Base-by-base conservation (phyloP, 2,113 vertebrate genomes). In the Melierax canorus region DNA sequence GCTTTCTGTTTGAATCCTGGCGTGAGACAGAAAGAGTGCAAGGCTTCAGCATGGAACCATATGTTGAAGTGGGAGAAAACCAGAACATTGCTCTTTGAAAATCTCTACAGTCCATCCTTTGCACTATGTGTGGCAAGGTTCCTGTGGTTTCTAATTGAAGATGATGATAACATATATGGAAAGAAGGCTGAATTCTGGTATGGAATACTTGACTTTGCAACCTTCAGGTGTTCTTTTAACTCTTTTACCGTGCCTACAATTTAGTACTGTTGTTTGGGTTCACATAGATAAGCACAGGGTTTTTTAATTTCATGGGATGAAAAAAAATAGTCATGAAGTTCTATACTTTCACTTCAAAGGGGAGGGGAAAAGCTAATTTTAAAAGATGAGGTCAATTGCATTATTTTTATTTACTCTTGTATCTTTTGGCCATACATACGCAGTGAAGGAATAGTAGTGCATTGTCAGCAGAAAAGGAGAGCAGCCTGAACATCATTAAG, bases 391-490 rank as follows among this genome's bases (percentile, higher is more conserved):
- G 16, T 58, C 39, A 46, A 9, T 32, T 91, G 60, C 26, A 22
- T 43, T 85, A 7, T 85, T 89, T 86, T 92, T 94, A 36, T 84
- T 55, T 91, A 26, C 79, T 75, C 48, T 69, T 66, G 11, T 77
- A 12, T 56, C 59, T 69, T 56, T 84, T 64, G 82, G 38, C 62
- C 81, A 8, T 83, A 7, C 22, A 2, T 48, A 9, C 14, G 11
- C 48, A 48, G 36, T 7, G 73, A 91, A 72, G 51, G 15, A 79
- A 30, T 48, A 10, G 50, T 75, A 55, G 64, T 66, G 24, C 76
- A 15, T 62, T 85, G n/a, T 78, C 75, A 97, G 92, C 79, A 34
- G 55, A 60, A 76, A 39, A 93, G 56, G 51, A 96, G 88, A 96
- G 38, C 56, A 46, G 48, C 24, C 67, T 80, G 29, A 45, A 38